Evolutionary conservation across 37 sponge, comb jelly and placozoan species (phyloP).

Genomic region (Trichoplax adhaerens): DNA sequence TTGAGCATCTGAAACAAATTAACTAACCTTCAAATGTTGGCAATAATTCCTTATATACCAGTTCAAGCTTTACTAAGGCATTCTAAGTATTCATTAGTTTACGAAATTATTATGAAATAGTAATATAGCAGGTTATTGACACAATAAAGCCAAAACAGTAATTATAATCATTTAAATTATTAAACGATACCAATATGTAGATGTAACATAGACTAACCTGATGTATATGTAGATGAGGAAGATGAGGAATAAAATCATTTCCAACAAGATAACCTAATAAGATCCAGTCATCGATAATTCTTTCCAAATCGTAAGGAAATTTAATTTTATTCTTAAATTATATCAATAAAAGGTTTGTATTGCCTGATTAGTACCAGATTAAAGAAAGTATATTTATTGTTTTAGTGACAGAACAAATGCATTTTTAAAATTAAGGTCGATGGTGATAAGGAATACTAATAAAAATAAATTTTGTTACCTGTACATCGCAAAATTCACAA

Average conservation of each 20-base stretch:
- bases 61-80: no score
- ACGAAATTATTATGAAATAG: not conserved
- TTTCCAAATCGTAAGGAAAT: conserved; percentile 74
- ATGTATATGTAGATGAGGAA: conserved; percentile 85
- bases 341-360: not conserved
- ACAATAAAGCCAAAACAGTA: conserved; percentile 5
- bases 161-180: not conserved
- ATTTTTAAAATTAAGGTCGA: not conserved
- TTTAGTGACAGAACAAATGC: not conserved
- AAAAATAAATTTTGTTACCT: conserved; percentile 21
- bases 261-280: conserved; percentile 92
- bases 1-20: not conserved
- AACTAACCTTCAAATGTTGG: conserved; percentile 55
- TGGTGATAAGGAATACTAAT: not conserved
- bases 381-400: not conserved
- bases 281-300: conserved; percentile 92
- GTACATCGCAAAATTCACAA: conserved; percentile 53
- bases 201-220: conserved; percentile 24
- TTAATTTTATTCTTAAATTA: conserved; percentile 31
- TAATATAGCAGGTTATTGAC: conserved; percentile 4
- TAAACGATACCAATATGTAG: not conserved
- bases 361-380: not conserved
- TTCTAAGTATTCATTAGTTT: no score
- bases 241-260: conserved; percentile 92
- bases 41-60: conserved; percentile 41